phyloP scores from a whole-genome alignment of 1,140 invertebrate species.

The Heliconius congener region DNA sequence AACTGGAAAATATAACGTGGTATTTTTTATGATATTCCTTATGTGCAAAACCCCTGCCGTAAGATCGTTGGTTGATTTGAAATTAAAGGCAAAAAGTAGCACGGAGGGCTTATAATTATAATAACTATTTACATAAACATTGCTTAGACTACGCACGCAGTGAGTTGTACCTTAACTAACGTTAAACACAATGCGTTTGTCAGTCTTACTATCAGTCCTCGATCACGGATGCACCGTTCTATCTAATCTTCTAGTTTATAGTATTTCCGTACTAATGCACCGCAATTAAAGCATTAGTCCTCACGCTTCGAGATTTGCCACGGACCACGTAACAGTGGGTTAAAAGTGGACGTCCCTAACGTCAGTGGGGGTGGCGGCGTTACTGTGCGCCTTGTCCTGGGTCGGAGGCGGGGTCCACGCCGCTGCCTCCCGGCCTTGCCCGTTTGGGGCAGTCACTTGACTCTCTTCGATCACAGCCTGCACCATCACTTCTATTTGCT shows the following conservation, averaged over 20 bases:
- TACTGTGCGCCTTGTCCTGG: constrained; percentile 84
- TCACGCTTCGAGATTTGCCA: constrained; percentile 33
- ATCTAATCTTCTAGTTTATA: constrained; percentile 70
- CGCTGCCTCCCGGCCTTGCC: constrained; percentile 81
- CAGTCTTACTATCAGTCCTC: constrained; percentile 79
- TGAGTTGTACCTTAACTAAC: constrained; percentile 55
- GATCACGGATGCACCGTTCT: constrained; percentile 66
- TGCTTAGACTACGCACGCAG: constrained; percentile 62
- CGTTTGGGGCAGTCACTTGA: constrained; percentile 68
- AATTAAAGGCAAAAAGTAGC: constrained; percentile 63
- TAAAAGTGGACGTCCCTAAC: constrained; percentile 89
- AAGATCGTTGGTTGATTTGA: constrained; percentile 39
- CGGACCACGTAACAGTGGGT: constrained; percentile 39
- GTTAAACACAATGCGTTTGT: constrained; percentile 71
- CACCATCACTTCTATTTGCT: constrained; percentile 89
- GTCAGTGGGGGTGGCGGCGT: constrained; percentile 90
- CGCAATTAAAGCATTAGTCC: constrained; percentile 62
- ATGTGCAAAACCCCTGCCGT: constrained; percentile 41
- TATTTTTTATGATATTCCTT: constrained; percentile 40
- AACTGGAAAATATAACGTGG: constrained; percentile 56
- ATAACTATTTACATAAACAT: constrained; percentile 55
- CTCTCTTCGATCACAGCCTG: constrained; percentile 79
- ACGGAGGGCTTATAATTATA: constrained; percentile 65
- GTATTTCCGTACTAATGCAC: constrained; percentile 77
- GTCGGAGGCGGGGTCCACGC: constrained; percentile 84